Evolutionary conservation across 2,113 vertebrate genomes (phyloP).

Genomic region (Ciconia boyciana): DNA sequence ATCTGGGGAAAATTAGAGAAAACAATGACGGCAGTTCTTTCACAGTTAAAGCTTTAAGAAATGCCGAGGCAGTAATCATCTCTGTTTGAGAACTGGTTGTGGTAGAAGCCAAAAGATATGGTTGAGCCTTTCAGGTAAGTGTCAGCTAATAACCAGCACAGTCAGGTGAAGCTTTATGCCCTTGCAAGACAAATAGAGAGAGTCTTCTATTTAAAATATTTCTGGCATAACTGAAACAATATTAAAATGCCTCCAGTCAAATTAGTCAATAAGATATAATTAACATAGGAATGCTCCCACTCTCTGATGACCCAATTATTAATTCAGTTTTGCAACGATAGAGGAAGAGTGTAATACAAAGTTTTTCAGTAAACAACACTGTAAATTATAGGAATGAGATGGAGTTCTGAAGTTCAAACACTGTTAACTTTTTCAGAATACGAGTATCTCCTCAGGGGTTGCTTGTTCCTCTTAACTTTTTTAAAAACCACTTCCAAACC

Average conservation of each 20-base stretch:
- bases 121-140: background rate
- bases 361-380: background rate
- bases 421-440: background rate
- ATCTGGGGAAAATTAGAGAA: background rate
- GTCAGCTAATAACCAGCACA: background rate
- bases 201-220: background rate
- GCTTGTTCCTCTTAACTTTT: background rate
- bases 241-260: conserved; percentile 30
- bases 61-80: background rate
- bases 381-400: background rate
- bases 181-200: background rate
- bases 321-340: background rate
- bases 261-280: conserved; percentile 28
- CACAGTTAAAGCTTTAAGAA: background rate
- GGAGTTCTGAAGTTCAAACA: background rate
- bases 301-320: background rate
- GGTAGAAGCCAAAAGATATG: background rate
- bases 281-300: background rate
- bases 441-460: background rate
- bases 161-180: background rate
- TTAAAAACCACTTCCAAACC: background rate
- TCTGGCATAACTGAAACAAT: background rate
- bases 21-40: background rate
- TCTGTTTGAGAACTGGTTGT: background rate
- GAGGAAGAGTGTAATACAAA: background rate